Evolutionary conservation across 2,888 invertebrate genomes (phyloP), one percentile per base, ranked within the genome.

Genomic region (Drosophila pseudotalamancana): DNA sequence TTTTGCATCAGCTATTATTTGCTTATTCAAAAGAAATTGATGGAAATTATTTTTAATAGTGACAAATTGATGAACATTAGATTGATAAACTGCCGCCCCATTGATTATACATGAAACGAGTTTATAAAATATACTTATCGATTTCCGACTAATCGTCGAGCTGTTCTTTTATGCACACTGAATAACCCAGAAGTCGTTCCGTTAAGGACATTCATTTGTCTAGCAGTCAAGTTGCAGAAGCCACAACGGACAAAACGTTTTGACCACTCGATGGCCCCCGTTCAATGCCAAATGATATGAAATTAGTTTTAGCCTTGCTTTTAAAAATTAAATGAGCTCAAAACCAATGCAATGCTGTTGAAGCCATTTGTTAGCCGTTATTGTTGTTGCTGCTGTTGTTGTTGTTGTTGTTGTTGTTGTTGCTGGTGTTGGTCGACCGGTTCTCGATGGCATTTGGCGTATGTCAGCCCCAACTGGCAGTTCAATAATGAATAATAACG

Each of bases 401-500:
- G n/a, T n/a, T n/a, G n/a, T n/a, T n/a, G n/a, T n/a, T 14, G 21
- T 23, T 46, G 37, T 42, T 48, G 14, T 19, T 45, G 25, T 12
- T 56, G 37, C 21, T 42, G 18, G 34, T 35, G 18, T 8, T 35
- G n/a, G 6, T 40, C 48, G 60, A 42, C 45, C 45, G 45, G 32
- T 60, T 67, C 55, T 48, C 60, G 42, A 59, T 78, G 78, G 72
- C 78, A 63, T 84, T 84, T 73, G 78, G 68, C 78, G 79, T 77
- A 74, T 78, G 85, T 82, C 85, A 78, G 83, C 48, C 53, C 67
- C 79, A 82, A 82, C 83, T 83, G 83, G 77, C 84, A 86, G 77
- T 84, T 82, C 87, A 74, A 82, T 83, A 84, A 86, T 86, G 87
- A 82, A 86, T 81, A 81, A 81, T 81, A 81, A 83, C 81, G 72